Evolutionary conservation across 2,797 vertebrate genomes (phyloP), one percentile per base, ranked within the genome.

Genomic region (Pelochelys cantorii): DNA sequence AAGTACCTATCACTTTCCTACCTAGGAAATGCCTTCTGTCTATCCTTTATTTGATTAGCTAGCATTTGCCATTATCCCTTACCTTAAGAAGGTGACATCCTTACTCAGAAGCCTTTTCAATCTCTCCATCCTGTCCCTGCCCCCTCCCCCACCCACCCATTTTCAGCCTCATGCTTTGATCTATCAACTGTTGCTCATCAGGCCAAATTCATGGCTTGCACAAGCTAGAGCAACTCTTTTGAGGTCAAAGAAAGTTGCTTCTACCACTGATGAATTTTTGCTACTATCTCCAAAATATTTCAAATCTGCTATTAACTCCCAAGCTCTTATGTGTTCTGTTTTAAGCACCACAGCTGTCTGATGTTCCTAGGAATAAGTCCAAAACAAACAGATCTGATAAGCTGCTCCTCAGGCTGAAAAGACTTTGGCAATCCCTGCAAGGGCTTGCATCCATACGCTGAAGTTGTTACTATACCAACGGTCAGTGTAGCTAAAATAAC

Each of bases 401-500:
- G 20, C 54, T 83, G 60, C 78, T 93, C 77, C 56, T 54, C 88
- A 79, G 75, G 80, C 79, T 78, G 57, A 17, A 92, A 92, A 37
- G 75, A 88, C 71, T 87, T 86, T 68, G 90, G 86, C 79, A 83
- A 2, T 83, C n/a, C 25, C 90, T 95, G 77, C 57, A 93, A 86
- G 29, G 55, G 77, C 85, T 85, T 57, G 62, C 83, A 92, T 90
- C 74, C 85, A 83, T 79, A 87, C 84, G 62, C 85, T 89, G 71
- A 53, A 92, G 84, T 59, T 90, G 89, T 92, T 95, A 83, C 11
- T 94, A 53, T 85, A 89, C 4, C 71, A 82, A 91, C 15, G 27
- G 78, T 81, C 83, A 89, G n/a, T 84, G 88, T 87, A 93, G 87
- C 75, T 89, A 84, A 81, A 89, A 54, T 90, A 55, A 53, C 82